A percentile compares a stretch with the other conserved stretches of the same genome.
These are phyloP conservation scores for Chelidonichthys spinosus DNA, from an alignment of 2,797 vertebrate genomes.

Conservation along the genomic window DNA sequence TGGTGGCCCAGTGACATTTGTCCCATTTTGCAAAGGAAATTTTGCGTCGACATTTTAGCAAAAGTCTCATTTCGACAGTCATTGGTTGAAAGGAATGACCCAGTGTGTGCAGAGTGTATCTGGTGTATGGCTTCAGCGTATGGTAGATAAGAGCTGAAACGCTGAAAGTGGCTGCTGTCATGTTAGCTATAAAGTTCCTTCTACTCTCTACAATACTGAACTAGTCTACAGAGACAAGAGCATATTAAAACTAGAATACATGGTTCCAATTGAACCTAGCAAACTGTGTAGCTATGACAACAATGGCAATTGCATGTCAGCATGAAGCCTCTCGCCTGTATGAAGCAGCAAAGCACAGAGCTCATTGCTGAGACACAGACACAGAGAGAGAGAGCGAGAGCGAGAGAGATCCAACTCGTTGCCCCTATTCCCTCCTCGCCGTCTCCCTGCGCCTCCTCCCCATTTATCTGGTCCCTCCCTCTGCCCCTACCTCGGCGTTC, in stretches of 20 bases:
- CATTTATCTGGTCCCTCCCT: conserved; percentile 39
- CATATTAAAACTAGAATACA: conserved; percentile 18
- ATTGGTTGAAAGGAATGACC: neutral
- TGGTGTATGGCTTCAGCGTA: neutral
- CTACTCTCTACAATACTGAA: neutral
- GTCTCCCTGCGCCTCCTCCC: conserved; percentile 18
- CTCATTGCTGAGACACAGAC: conserved; percentile 62
- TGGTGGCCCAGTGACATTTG: neutral
- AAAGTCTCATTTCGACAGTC: too few relatives aligned
- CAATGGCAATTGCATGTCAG: conserved; percentile 55
- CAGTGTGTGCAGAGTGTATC: neutral
- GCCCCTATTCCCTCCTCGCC: conserved; percentile 51
- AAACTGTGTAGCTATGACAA: conserved; percentile 57
- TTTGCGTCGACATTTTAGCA: neutral
- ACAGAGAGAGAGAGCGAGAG: too few relatives aligned
- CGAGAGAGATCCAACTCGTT: too few relatives aligned
- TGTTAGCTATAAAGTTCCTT: neutral
- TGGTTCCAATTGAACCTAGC: conserved; percentile 41
- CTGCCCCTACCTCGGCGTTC: conserved; percentile 13
- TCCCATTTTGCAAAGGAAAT: neutral
- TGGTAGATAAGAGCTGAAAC: neutral
- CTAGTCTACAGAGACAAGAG: conserved; percentile 4
- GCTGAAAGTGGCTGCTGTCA: neutral
- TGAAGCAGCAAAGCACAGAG: conserved; percentile 50
- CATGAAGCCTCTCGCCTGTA: conserved; percentile 50